Evolutionary conservation across 2,797 vertebrate species (phyloP), one percentile per base, ranked within the genome.

Genomic region (Halcyon badia): DNA sequence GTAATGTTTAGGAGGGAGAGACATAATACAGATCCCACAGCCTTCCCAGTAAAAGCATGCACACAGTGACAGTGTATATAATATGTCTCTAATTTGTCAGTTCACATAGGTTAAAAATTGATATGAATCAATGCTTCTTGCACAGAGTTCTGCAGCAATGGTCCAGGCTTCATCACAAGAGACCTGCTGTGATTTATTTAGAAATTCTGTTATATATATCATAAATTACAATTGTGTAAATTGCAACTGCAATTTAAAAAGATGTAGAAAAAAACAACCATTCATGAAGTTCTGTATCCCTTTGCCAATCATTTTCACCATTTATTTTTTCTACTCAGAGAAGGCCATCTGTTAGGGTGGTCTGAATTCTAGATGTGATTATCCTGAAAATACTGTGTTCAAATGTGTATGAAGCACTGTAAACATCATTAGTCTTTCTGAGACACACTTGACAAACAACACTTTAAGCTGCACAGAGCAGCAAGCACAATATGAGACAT

Each of bases 371-470:
- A 77, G 66, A 93, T 66, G 39, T 62, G 54, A 81, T 64, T 88
- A 21, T 25, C 24, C 49, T 41, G 51, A 87, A 79, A 94, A 92
- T 69, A 66, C 57, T 70, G 42, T 62, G 51, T 87, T 85, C 46
- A 87, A 72, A 72, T 56, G 9, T 72, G 66, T 77, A 79, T 19
- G 46, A 51, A 82, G 33, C 39, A n/a, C 60, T 65, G 61, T 90
- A 90, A 97, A 90, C 66, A 76, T 16, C 73, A 76, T 90, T 72
- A 84, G 22, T 89, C 57, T 95, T 92, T 72, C n/a, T 73, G 56
- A 93, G 73, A 37, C 14, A 44, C 6, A 2, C n/a, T 84, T 93
- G 83, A 87, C 90, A 87, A 83, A 44, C 37, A 79, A 42, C 70
- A 30, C 30, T 37, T 35, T 18, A 44, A 65, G 28, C 51, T 83